A percentile compares a stretch with the other conserved stretches of the same genome.
These are phyloP conservation scores for Danionella dracula DNA, from an alignment of 2,797 vertebrate species.

Conservation along the genomic window DNA sequence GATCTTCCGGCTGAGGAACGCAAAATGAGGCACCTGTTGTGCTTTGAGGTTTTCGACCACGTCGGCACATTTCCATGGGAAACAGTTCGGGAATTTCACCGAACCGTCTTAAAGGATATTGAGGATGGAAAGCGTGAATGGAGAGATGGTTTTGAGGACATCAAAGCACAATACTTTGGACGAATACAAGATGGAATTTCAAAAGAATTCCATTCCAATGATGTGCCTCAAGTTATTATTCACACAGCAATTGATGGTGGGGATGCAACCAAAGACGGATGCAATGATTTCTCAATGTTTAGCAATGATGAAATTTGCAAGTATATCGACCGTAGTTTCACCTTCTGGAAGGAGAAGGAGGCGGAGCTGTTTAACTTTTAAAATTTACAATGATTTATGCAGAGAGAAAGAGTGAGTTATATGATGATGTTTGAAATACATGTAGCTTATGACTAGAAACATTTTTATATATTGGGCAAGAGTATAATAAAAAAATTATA, in stretches of 20 bases:
- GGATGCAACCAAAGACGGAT: background rate
- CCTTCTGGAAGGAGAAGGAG: conserved; percentile 97
- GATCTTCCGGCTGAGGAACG: conserved; percentile 82
- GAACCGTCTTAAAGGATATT: conserved; percentile 82
- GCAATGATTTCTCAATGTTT: conserved; percentile 56
- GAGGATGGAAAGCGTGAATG: conserved; percentile 76
- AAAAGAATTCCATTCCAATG: conserved; percentile 27
- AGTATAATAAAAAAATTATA: too few species aligned
- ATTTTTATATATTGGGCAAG: too few species aligned
- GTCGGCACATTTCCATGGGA: conserved; percentile 83
- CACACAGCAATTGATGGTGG: conserved; percentile 47
- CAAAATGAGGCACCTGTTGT: conserved; percentile 89
- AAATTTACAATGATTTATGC: conserved; percentile 38
- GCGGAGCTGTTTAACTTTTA: conserved; percentile 85
- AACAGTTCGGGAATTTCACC: conserved; percentile 82
- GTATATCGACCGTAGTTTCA: conserved; percentile 90
- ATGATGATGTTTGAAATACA: too few species aligned
- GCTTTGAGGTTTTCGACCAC: conserved; percentile 94
- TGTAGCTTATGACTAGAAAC: too few species aligned
- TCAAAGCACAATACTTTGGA: conserved; percentile 81
- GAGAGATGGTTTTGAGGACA: conserved; percentile 87
- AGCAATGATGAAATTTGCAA: conserved; percentile 81
- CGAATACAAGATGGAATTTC: conserved; percentile 55
- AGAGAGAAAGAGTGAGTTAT: too few species aligned
- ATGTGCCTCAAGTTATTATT: conserved; percentile 47